Evolutionary conservation across 2,888 invertebrate genomes (phyloP).

Genomic region (Tetranychus piercei): DNA sequence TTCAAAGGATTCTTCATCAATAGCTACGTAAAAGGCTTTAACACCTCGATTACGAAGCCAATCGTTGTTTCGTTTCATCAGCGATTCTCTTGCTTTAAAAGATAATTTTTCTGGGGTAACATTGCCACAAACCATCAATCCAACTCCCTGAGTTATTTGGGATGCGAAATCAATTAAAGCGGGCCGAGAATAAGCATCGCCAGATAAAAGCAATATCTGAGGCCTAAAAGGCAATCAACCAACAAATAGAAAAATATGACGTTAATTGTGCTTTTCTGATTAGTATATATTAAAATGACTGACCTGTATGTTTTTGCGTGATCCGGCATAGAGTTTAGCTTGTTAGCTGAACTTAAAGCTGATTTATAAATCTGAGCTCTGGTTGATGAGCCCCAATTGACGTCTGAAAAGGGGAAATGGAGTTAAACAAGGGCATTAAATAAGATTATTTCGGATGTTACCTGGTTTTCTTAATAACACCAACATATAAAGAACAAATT

Average conservation of each 20-base stretch:
- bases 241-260: not conserved
- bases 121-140: constrained; percentile 73
- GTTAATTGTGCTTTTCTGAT: not conserved
- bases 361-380: constrained; percentile 39
- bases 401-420: constrained; percentile 29
- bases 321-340: constrained; percentile 36
- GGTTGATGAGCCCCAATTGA: constrained; percentile 43
- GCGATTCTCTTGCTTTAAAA: not conserved
- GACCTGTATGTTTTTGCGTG: constrained; percentile 40
- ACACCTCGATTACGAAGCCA: not conserved
- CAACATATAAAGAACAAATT: constrained; percentile 70
- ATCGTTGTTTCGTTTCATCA: not conserved
- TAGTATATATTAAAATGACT: no score
- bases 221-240: constrained; percentile 33
- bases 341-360: constrained; percentile 36
- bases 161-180: constrained; percentile 38
- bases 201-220: constrained; percentile 35
- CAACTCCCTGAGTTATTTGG: constrained; percentile 45
- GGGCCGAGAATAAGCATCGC: constrained; percentile 36
- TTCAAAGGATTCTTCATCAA: not conserved
- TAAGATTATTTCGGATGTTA: constrained; percentile 31
- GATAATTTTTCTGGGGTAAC: constrained; percentile 37
- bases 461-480: constrained; percentile 83
- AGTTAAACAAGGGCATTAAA: not conserved
- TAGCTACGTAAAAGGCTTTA: not conserved